Base-by-base conservation (phyloP, 2,888 invertebrate genomes). In the Automeris io region DNA sequence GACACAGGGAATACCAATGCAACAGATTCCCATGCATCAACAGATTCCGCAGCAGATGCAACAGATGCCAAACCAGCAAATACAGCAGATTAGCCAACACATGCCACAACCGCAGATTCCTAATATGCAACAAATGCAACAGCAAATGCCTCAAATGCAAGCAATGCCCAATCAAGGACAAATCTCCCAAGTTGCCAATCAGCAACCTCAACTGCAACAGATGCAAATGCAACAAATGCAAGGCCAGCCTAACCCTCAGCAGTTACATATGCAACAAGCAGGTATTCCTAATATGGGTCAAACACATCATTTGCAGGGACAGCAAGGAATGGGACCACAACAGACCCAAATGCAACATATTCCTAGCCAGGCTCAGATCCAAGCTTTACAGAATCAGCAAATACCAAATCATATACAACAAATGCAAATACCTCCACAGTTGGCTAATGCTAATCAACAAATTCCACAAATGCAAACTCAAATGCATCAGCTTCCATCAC, bases 361-460 rank as follows among this genome's bases (percentile, higher is more conserved):
- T 58, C 78, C 81, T 38, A 87, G 81, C 55, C 86, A 87, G 52
- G 83, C 85, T 22, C 86, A 88, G 53, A 86, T 88, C 38, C 88
- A 87, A 53, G 85, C 87, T 19, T 58, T 88, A 46, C 87, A 88
- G 50, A 83, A 78, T 44, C 89, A 89, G 55, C 89, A 88, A 57
- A 80, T 89, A 45, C 85, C 80, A 54, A 83, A 88, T 54, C 88
- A 88, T 48, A 88, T 87, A 65, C 88, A 87, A 49, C 83, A 87
- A 49, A 86, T 87, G 75, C 87, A 87, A 55, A 80, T 88, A 70
- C 78, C 83, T 35, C 54, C 75, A 24, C 87, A 86, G 47, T 50
- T 87, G 35, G 66, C 71, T 61, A 83, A 70, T 43, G 69, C 70
- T 47, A 86, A 73, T 57, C 87, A 77, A 61, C 86, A 88, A 51